Conservation (phyloP, 2,113 vertebrate species). For the Triplophysa rosa region DNA sequence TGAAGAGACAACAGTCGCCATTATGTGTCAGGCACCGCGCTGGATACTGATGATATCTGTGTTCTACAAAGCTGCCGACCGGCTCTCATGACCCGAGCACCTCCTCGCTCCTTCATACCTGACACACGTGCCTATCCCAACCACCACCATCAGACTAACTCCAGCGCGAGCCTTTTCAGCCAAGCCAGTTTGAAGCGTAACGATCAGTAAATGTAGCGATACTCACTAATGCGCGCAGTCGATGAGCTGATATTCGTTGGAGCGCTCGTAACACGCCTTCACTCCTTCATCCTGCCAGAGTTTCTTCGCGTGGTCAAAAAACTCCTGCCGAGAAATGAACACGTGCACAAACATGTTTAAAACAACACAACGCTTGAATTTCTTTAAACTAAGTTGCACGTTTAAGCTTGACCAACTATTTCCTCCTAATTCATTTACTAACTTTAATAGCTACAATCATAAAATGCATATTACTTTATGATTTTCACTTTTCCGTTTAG, state of each 20-base stretch:
- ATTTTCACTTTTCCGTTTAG: too few species aligned
- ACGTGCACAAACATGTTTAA: background rate
- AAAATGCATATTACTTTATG: too few species aligned
- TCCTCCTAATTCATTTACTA: background rate
- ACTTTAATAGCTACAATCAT: too few species aligned
- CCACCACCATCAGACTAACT: too few species aligned
- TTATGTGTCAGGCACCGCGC: conserved; percentile 37
- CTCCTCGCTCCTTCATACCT: conserved; percentile 15
- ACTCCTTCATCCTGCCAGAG: conserved; percentile 98
- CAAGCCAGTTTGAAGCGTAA: too few species aligned
- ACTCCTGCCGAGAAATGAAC: conserved; percentile 80
- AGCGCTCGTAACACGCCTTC: conserved; percentile 96
- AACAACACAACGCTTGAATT: background rate
- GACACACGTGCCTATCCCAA: background rate
- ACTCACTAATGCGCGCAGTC: conserved; percentile 99
- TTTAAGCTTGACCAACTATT: background rate
- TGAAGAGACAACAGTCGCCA: conserved; percentile 39
- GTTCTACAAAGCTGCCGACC: conserved; percentile 34
- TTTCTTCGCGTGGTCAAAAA: conserved; percentile 98
- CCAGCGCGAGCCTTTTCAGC: too few species aligned
- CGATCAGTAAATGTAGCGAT: background rate
- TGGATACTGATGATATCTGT: conserved; percentile 36
- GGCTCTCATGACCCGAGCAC: conserved; percentile 30
- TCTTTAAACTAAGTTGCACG: background rate
- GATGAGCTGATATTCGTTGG: conserved; percentile 97